Conservation (phyloP, 2,888 invertebrate genomes). For the Cryptocephalus moraei region DNA sequence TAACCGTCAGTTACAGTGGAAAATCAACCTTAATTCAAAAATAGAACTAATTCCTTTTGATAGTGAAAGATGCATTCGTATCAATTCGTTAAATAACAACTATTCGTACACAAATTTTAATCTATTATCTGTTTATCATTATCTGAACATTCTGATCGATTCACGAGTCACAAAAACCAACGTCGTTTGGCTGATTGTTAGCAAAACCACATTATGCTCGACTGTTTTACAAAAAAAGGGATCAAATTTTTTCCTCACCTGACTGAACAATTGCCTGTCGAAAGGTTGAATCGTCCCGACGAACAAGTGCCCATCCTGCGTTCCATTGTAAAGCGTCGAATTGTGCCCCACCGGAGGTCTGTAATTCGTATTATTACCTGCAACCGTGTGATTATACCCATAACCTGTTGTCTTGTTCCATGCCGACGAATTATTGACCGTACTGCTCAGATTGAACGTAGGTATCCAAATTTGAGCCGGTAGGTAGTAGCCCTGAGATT, state of each 20-base stretch:
- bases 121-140: too few species aligned
- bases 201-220: too few species aligned
- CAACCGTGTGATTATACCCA: neutral
- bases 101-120: too few species aligned
- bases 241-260: slow-evolving; percentile 19
- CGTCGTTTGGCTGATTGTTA: too few species aligned
- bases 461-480: slow-evolving; percentile 23
- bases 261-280: slow-evolving; percentile 28
- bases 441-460: slow-evolving; percentile 3
- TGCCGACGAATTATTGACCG: neutral
- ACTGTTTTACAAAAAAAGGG: too few species aligned
- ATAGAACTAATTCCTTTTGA: too few species aligned
- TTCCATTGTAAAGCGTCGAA: slow-evolving; percentile 5
- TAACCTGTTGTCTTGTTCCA: neutral
- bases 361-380: neutral
- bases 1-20: too few species aligned
- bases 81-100: too few species aligned
- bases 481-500: slow-evolving; percentile 19
- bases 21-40: too few species aligned
- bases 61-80: too few species aligned
- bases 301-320: slow-evolving; percentile 25
- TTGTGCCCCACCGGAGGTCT: slow-evolving; percentile 4
- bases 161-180: too few species aligned
- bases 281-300: slow-evolving; percentile 23
- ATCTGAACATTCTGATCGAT: too few species aligned